Evolutionary conservation across 2,797 vertebrate genomes (phyloP), one percentile per base, ranked within the genome.

Genomic region (Hemibagrus guttatus): DNA sequence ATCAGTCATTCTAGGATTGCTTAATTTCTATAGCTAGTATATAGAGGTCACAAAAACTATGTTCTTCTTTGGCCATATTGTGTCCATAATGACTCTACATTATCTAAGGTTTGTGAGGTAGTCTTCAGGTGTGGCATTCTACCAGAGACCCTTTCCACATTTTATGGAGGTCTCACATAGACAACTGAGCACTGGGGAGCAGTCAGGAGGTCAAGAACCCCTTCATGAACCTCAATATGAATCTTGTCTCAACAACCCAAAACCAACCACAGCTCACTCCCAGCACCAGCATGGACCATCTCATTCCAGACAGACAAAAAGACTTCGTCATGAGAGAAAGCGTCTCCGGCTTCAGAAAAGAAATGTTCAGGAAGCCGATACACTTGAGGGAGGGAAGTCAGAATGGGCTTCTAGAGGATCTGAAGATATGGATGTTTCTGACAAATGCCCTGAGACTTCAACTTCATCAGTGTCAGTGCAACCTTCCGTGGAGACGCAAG

Each of bases 161-260:
- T 96, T 93, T 95, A 95, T 95, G 95, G 95, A 96, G 94, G 93
- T 92, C 94, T 93, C 92, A 93, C 92, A 93, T 90, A 93, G 88
- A 91, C 86, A 90, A 85, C 90, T 94, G 92, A 92, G 90, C 87
- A 93, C 93, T 93, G 94, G 94, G 94, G 95, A 95, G 92, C 92
- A 92, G 93, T 93, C 94, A 86, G 92, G 93, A 94, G 93, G 90
- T 92, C 93, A 92, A 92, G 92, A 93, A 90, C 93, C 92, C 84
- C 90, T 89, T 91, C 91, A 91, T 75, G 81, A 91, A 91, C 90
- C 89, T 91, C 92, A 92, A 72, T 76, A 91, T 91, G 93, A 93
- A 89, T 93, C 93, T 93, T 91, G 91, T 90, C 87, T 86, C 52
- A 81, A 35, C 81, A 91, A 42, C 89, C 86, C 87, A 17, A 87